These are phyloP conservation scores for Dicranocentrus wangi DNA, from an alignment of 2,888 invertebrate genomes.

Conservation along the genomic window DNA sequence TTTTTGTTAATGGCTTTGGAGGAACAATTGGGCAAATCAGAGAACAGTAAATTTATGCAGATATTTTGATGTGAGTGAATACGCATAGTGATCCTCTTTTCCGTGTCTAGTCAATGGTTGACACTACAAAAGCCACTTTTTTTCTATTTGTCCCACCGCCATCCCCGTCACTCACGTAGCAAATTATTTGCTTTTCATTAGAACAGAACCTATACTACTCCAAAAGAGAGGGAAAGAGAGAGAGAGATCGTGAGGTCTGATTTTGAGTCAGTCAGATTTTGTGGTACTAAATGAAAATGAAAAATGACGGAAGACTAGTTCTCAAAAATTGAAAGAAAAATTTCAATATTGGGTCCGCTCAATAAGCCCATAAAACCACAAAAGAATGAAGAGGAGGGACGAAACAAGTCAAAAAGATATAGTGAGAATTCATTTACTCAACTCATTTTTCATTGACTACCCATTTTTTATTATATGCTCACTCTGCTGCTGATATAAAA, in stretches of 20 bases:
- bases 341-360: background rate
- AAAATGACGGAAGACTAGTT: constrained; percentile 5
- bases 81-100: constrained; percentile 24
- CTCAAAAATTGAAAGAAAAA: background rate
- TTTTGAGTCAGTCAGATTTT: background rate
- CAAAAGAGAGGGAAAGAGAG: background rate
- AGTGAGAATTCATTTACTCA: background rate
- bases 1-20: background rate
- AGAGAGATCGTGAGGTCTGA: constrained; percentile 1
- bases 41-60: background rate
- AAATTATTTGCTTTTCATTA: no score
- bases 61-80: background rate
- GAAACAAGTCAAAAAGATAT: background rate
- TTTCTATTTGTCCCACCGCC: background rate
- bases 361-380: background rate
- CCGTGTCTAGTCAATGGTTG: constrained; percentile 43
- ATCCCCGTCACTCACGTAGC: no score
- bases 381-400: constrained; percentile 7
- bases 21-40: background rate
- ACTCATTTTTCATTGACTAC: constrained; percentile 1
- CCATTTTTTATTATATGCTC: no score
- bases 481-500: background rate
- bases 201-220: no score
- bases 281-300: background rate
- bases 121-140: constrained; percentile 19